Evolutionary conservation across 2,888 invertebrate species (phyloP).

Genomic region (Plebejus argus): DNA sequence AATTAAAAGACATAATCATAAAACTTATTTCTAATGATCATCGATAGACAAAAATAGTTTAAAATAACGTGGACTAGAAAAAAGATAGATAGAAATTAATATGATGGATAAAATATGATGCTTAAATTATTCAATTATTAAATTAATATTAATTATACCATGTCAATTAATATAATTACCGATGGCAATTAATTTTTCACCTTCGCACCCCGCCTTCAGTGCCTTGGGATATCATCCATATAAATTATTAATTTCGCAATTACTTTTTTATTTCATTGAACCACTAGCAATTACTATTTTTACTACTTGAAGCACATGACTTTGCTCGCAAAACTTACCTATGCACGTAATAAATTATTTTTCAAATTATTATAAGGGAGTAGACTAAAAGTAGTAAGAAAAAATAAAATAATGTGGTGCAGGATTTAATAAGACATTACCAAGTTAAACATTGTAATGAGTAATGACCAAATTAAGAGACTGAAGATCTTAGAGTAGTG

Average conservation of each 20-base stretch:
- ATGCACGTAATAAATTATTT: too few species aligned
- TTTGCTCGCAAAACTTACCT: neutral
- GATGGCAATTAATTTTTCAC: neutral
- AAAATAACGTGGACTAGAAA: neutral
- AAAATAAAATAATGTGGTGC: neutral
- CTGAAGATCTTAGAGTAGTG: constrained; percentile 55
- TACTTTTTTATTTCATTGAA: neutral
- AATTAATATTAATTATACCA: neutral
- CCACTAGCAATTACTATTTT: neutral
- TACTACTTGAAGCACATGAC: neutral
- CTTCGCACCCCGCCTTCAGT: neutral
- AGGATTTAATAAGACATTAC: neutral
- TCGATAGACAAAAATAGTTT: too few species aligned
- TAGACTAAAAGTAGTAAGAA: neutral
- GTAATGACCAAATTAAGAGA: constrained; percentile 34
- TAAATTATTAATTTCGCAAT: neutral
- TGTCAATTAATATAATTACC: neutral
- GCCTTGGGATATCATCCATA: neutral
- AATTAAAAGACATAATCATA: neutral
- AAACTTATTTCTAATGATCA: neutral
- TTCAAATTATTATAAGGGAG: neutral
- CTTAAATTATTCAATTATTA: neutral
- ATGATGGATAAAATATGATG: neutral
- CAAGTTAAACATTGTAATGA: neutral
- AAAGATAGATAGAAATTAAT: too few species aligned